These are phyloP conservation scores for Ariolimax columbianus DNA, from an alignment of 2,888 invertebrate species.

Conservation along the genomic window DNA sequence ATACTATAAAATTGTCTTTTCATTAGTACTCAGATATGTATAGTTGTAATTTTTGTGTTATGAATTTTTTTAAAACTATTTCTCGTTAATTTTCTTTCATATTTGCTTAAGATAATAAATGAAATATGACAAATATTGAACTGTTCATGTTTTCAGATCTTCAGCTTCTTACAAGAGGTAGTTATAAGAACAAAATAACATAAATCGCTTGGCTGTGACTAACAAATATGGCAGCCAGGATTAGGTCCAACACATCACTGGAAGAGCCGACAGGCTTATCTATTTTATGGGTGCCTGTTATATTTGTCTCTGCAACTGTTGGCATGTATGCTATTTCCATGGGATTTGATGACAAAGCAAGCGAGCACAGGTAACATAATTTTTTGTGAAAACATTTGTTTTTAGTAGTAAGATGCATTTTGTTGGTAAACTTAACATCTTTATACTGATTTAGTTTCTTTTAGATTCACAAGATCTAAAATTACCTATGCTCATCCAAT, in stretches of 20 bases:
- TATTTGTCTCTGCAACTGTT: slow-evolving; percentile 61
- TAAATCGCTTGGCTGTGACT: neutral
- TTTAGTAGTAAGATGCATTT: too few species aligned
- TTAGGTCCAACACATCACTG: neutral
- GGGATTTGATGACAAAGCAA: slow-evolving; percentile 57
- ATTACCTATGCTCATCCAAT: too few species aligned
- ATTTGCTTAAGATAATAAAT: neutral
- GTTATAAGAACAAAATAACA: neutral
- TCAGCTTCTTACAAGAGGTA: neutral
- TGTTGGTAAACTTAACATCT: too few species aligned
- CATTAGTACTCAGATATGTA: too few species aligned
- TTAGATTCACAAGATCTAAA: too few species aligned
- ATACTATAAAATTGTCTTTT: too few species aligned
- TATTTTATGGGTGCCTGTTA: slow-evolving; percentile 66
- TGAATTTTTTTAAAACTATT: neutral
- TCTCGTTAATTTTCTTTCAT: neutral
- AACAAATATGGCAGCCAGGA: neutral
- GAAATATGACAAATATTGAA: neutral
- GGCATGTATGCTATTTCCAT: slow-evolving; percentile 64
- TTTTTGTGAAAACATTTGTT: too few species aligned
- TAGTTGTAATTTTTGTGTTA: too few species aligned
- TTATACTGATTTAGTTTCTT: too few species aligned
- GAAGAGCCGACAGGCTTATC: slow-evolving; percentile 45
- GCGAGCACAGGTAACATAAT: neutral
- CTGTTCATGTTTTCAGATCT: slow-evolving; percentile 20